phyloP scores from a whole-genome alignment of 1,140 invertebrate genomes.

The Microplitis mediator region DNA sequence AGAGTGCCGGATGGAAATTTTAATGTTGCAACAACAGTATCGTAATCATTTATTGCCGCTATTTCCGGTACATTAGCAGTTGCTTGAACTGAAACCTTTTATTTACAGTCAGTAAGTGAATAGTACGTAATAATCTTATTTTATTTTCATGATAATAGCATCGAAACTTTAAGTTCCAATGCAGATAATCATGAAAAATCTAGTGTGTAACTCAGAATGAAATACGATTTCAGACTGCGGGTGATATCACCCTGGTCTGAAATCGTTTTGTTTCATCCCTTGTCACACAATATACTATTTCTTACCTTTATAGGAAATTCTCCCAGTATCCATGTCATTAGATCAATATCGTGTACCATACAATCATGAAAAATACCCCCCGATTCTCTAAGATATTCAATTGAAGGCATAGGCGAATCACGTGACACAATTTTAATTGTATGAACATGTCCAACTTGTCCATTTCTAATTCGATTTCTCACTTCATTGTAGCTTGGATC shows the following conservation, averaged over 20 bases:
- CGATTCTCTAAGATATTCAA: conserved; percentile 69
- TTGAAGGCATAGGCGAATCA: conserved; percentile 68
- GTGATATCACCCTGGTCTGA: too few species aligned
- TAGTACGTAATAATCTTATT: too few species aligned
- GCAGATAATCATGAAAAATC: too few species aligned
- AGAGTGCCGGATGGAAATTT: conserved; percentile 70
- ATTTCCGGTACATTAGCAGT: conserved; percentile 67
- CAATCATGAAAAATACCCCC: conserved; percentile 79
- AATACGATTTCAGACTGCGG: too few species aligned
- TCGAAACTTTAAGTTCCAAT: too few species aligned
- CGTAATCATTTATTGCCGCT: conserved; percentile 67
- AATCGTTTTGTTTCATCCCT: too few species aligned
- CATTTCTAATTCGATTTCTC: conserved; percentile 61
- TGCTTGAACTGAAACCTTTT: conserved; percentile 62
- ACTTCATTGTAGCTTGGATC: conserved; percentile 68
- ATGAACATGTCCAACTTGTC: conserved; percentile 69
- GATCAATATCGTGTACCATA: conserved; percentile 75
- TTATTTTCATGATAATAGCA: too few species aligned
- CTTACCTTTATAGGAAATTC: conserved; percentile 64
- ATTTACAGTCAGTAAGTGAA: too few species aligned
- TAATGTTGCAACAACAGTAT: conserved; percentile 69
- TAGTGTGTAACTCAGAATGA: too few species aligned
- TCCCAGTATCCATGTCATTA: conserved; percentile 67
- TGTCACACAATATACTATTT: neutral
- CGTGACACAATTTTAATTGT: conserved; percentile 68